Evolutionary conservation across 92 coral and sea anemone genomes (phyloP).

Genomic region (Epizoanthus fatuus): DNA sequence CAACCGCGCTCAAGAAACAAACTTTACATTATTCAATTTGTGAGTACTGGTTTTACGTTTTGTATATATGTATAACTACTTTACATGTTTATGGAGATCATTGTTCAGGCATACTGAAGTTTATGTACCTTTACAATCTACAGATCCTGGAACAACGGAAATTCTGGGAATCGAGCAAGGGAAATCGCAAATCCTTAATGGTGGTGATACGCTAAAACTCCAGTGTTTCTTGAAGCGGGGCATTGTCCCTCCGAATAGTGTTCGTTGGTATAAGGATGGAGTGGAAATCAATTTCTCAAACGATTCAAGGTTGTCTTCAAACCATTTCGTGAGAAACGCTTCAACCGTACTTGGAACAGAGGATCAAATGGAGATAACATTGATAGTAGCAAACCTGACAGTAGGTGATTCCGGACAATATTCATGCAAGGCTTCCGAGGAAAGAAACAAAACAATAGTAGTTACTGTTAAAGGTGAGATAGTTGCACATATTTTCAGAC

Average conservation of each 20-base stretch:
- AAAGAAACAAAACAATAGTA: neutral
- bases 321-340: neutral
- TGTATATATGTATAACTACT: too few species aligned
- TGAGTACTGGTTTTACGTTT: too few species aligned
- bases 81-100: too few species aligned
- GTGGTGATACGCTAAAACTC: neutral
- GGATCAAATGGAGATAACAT: slow-evolving; percentile 7
- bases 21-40: too few species aligned
- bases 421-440: neutral
- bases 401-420: neutral
- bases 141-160: neutral
- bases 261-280: slow-evolving; percentile 10
- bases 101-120: too few species aligned
- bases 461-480: slow-evolving; percentile 28
- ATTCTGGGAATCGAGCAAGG: slow-evolving; percentile 37
- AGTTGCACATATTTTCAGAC: neutral
- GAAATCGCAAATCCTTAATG: slow-evolving; percentile 4
- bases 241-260: neutral
- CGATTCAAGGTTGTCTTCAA: neutral
- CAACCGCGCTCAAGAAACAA: too few species aligned
- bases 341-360: slow-evolving; percentile 16
- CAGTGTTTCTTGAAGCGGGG: slow-evolving; percentile 35
- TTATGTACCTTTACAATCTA: neutral
- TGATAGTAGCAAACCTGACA: slow-evolving; percentile 2
- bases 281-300: neutral